phyloP scores from a whole-genome alignment of 2,888 invertebrate species.

The Lasioglossum pauxillum region DNA sequence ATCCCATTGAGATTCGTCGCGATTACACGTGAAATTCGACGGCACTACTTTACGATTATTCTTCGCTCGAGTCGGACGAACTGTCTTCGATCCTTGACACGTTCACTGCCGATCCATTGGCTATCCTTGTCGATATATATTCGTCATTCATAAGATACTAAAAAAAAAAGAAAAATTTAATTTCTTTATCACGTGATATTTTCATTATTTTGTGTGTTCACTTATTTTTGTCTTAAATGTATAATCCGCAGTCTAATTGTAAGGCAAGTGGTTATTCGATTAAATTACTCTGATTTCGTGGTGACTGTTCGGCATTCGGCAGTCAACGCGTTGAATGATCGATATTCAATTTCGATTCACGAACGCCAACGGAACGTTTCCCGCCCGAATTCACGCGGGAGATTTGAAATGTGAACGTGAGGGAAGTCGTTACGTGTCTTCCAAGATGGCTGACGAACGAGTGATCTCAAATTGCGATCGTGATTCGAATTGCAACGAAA shows the following conservation, averaged over 20 bases:
- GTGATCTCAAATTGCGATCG: not conserved
- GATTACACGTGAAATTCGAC: not conserved
- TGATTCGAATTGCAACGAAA: not conserved
- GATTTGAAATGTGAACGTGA: not conserved
- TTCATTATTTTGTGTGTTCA: too few species aligned
- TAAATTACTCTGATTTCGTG: not conserved
- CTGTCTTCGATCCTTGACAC: not conserved
- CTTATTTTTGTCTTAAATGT: too few species aligned
- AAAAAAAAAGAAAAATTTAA: not conserved
- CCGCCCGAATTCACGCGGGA: not conserved
- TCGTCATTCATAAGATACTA: not conserved
- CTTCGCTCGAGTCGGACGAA: not conserved
- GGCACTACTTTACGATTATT: not conserved
- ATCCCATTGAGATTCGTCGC: not conserved
- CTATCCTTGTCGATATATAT: not conserved
- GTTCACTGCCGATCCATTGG: not conserved
- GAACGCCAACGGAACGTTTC: not conserved
- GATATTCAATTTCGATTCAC: not conserved
- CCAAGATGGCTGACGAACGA: not conserved
- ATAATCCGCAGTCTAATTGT: too few species aligned
- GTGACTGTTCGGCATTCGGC: conserved; percentile 1
- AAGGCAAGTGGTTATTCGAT: not conserved
- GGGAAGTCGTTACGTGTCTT: not conserved
- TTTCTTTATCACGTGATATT: not conserved
- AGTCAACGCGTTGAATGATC: not conserved